Percentiles rank a stretch among this genome's conserved stretches.
phyloP scores from a whole-genome alignment of 2,113 vertebrate genomes.

The Onychostruthus taczanowskii region DNA sequence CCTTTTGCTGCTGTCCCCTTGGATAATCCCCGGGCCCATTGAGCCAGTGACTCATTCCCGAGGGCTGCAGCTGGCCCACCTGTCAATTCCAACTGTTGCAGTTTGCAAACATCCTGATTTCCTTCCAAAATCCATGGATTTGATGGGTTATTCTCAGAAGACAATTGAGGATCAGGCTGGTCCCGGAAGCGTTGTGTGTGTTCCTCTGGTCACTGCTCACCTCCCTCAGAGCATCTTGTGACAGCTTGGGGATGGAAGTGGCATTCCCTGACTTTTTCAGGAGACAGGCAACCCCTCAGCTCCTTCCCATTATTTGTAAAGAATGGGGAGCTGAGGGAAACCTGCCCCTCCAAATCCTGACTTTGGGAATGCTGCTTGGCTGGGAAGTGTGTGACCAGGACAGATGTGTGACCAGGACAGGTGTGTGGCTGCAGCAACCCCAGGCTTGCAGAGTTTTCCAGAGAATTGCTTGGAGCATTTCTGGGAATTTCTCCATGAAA shows the following conservation, averaged over 20 bases:
- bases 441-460: neutral
- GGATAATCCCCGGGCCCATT: neutral
- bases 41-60: neutral
- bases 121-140: neutral
- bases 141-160: neutral
- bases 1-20: neutral
- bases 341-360: neutral
- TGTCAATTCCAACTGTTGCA: neutral
- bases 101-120: neutral
- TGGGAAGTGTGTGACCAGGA: neutral
- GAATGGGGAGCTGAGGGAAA: neutral
- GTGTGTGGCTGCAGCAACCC: neutral
- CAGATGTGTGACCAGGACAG: neutral
- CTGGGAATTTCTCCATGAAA: neutral
- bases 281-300: neutral
- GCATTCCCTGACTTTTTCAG: neutral
- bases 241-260: neutral
- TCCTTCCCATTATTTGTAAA: neutral
- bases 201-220: neutral
- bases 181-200: fast-evolving
- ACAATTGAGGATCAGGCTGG: neutral
- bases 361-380: neutral
- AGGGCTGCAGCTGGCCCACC: neutral
- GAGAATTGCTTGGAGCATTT: neutral
- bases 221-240: neutral